Evolutionary conservation across 2,113 vertebrate species (phyloP).

Genomic region (Entosphenus tridentatus): DNA sequence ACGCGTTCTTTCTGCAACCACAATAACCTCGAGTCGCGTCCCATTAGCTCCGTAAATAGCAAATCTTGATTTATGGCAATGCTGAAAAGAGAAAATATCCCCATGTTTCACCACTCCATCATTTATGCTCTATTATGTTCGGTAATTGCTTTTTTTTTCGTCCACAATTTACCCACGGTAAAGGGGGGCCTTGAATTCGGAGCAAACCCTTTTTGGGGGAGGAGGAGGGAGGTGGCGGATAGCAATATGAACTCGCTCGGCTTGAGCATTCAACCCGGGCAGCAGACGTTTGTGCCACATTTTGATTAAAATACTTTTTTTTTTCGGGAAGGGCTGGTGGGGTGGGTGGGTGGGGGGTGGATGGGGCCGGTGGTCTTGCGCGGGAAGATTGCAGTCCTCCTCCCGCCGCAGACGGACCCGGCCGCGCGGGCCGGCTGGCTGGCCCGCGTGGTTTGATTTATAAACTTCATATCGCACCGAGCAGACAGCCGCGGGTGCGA

Average conservation of each 20-base stretch:
- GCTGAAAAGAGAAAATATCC: slow-evolving; percentile 5
- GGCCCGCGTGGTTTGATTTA: background rate
- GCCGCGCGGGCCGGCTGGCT: background rate
- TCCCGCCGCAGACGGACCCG: too few species aligned
- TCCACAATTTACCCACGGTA: background rate
- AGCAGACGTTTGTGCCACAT: too few species aligned
- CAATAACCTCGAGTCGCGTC: background rate
- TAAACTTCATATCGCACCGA: slow-evolving; percentile 5
- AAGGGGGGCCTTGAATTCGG: background rate
- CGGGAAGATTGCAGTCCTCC: too few species aligned
- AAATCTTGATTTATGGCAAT: slow-evolving; percentile 6
- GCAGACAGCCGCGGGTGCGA: background rate
- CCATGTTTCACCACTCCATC: background rate
- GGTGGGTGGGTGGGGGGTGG: too few species aligned
- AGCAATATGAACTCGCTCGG: too few species aligned
- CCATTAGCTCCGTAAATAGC: slow-evolving; percentile 3
- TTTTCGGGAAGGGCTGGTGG: too few species aligned
- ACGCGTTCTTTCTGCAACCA: too few species aligned
- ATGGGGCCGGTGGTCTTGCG: too few species aligned
- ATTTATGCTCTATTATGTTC: slow-evolving; percentile 6
- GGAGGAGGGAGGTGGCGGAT: too few species aligned
- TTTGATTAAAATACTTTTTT: too few species aligned
- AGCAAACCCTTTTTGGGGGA: too few species aligned
- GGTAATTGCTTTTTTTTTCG: background rate
- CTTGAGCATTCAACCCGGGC: too few species aligned